These are phyloP conservation scores for Hirtodrosophila cameraria DNA, from an alignment of 2,888 invertebrate genomes.

Conservation along the genomic window DNA sequence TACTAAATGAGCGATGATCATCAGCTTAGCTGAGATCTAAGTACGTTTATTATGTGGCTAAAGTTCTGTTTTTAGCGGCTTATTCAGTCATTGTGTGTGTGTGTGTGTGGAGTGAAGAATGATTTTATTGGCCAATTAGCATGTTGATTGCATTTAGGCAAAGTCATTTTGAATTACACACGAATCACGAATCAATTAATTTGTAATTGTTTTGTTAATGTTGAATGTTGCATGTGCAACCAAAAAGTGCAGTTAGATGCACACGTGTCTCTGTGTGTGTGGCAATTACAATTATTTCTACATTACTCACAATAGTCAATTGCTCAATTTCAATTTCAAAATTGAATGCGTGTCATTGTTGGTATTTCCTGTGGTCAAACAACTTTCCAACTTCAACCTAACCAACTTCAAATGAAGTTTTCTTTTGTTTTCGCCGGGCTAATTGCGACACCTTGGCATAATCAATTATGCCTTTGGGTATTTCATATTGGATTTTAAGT, in stretches of 20 bases:
- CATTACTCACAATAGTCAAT: slow-evolving; percentile 35
- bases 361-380: slow-evolving; percentile 40
- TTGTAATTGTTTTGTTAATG: too few species aligned
- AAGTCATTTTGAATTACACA: slow-evolving; percentile 9
- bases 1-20: slow-evolving; percentile 45
- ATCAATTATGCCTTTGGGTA: slow-evolving; percentile 54
- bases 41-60: slow-evolving; percentile 26
- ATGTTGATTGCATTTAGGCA: slow-evolving; percentile 58
- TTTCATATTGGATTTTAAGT: too few species aligned
- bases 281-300: not conserved
- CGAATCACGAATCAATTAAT: slow-evolving; percentile 57
- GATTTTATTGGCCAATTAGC: slow-evolving; percentile 65
- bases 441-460: slow-evolving; percentile 56
- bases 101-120: not conserved
- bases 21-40: too few species aligned
- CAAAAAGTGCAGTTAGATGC: slow-evolving; percentile 13
- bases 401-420: slow-evolving; percentile 25
- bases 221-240: slow-evolving; percentile 45
- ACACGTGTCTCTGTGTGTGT: too few species aligned
- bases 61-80: too few species aligned
- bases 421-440: slow-evolving; percentile 52
- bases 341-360: slow-evolving; percentile 44
- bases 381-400: slow-evolving; percentile 57
- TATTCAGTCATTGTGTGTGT: too few species aligned
- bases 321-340: slow-evolving; percentile 41